These are phyloP conservation scores for Ernsta delagoae DNA, from an alignment of 2,888 invertebrate species.

Conservation along the genomic window DNA sequence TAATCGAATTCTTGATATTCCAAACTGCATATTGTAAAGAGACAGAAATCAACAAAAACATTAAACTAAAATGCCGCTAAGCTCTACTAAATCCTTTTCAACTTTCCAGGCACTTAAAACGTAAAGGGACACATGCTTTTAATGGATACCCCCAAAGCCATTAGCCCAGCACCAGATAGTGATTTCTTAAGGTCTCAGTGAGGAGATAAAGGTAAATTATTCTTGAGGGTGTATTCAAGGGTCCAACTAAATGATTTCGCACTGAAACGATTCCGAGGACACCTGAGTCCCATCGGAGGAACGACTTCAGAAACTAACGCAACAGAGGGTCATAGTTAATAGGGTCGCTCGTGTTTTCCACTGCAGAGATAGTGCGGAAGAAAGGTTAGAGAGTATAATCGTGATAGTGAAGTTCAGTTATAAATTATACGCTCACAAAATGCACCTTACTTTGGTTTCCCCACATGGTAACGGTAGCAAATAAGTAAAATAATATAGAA, in stretches of 20 bases:
- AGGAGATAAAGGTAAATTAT: conserved; percentile 49
- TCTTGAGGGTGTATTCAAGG: conserved; percentile 56
- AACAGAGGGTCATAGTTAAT: conserved; percentile 37
- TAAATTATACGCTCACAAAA: too few relatives aligned
- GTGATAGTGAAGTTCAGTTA: too few relatives aligned
- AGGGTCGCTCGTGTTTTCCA: background rate
- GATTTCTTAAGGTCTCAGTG: conserved; percentile 36
- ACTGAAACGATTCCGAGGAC: conserved; percentile 59
- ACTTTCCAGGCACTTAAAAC: conserved; percentile 32
- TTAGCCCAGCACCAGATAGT: conserved; percentile 33
- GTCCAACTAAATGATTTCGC: conserved; percentile 61
- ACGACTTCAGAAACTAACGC: conserved; percentile 42
- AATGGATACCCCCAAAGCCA: conserved; percentile 35
- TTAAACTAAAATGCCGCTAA: conserved; percentile 24
- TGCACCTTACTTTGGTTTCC: too few relatives aligned
- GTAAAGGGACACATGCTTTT: conserved; percentile 32
- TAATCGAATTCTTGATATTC: background rate
- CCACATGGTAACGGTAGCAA: too few relatives aligned
- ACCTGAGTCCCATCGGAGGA: conserved; percentile 59
- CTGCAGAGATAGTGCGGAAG: background rate
- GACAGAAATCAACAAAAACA: conserved; percentile 11
- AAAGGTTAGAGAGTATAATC: background rate
- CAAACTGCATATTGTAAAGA: background rate
- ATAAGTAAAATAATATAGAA: too few relatives aligned
- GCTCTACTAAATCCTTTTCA: conserved; percentile 30